phyloP scores from a whole-genome alignment of 2,888 invertebrate species.

The Spodoptera picta region DNA sequence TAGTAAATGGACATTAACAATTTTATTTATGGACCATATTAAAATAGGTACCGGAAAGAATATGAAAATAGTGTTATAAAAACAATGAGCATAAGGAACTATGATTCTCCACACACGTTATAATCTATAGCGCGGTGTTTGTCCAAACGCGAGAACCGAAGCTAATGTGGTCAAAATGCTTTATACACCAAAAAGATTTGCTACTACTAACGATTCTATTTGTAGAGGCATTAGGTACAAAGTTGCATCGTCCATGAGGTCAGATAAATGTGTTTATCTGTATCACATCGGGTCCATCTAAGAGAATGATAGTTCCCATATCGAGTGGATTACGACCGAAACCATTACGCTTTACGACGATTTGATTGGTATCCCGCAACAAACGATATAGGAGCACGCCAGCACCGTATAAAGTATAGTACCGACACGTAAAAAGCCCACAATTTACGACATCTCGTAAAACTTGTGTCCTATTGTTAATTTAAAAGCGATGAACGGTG shows the following conservation, averaged over 20 bases:
- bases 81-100: constrained; percentile 69
- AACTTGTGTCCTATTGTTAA: constrained; percentile 77
- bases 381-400: constrained; percentile 82
- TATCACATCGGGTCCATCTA: constrained; percentile 73
- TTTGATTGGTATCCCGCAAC: constrained; percentile 83
- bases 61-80: constrained; percentile 58
- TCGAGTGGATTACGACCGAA: constrained; percentile 80
- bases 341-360: constrained; percentile 83
- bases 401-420: constrained; percentile 62
- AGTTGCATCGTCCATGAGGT: constrained; percentile 37
- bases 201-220: constrained; percentile 25
- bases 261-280: constrained; percentile 56
- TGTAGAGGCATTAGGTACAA: constrained; percentile 44
- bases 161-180: constrained; percentile 56
- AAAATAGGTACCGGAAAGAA: constrained; percentile 48
- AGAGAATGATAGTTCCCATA: constrained; percentile 82
- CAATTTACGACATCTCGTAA: constrained; percentile 82
- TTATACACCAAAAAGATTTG: constrained; percentile 30
- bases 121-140: constrained; percentile 80
- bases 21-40: constrained; percentile 19
- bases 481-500: constrained; percentile 75
- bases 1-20: constrained; percentile 8
- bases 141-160: constrained; percentile 72
- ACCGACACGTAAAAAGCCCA: constrained; percentile 72
- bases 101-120: constrained; percentile 76